Conservation (phyloP, 2,797 vertebrate species). For the Naso thynnoides region DNA sequence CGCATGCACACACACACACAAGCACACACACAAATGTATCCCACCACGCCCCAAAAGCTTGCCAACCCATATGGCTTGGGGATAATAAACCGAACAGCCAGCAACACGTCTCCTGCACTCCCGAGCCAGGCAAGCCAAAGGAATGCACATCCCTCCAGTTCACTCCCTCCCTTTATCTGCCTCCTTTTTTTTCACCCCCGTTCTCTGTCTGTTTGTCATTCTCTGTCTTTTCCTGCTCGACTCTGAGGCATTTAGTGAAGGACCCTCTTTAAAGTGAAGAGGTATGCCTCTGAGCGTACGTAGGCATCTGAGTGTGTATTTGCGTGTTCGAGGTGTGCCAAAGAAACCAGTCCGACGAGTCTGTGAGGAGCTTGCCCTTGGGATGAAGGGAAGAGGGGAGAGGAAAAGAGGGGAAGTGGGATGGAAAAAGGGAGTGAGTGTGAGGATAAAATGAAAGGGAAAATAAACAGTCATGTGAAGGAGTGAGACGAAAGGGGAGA, state of each 20-base stretch:
- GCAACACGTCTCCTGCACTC: slow-evolving; percentile 78
- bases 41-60: slow-evolving; percentile 75
- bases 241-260: slow-evolving; percentile 56
- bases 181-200: slow-evolving; percentile 36
- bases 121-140: slow-evolving; percentile 72
- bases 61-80: slow-evolving; percentile 81
- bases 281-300: slow-evolving; percentile 51
- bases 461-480: slow-evolving; percentile 65
- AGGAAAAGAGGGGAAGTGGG: slow-evolving; percentile 58
- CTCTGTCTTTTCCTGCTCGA: slow-evolving; percentile 56
- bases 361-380: slow-evolving; percentile 74
- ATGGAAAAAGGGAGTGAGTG: slow-evolving; percentile 69
- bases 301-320: slow-evolving; percentile 66
- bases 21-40: slow-evolving; percentile 49
- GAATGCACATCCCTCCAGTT: slow-evolving; percentile 74
- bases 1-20: slow-evolving; percentile 36
- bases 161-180: slow-evolving; percentile 70
- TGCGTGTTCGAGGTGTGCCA: slow-evolving; percentile 67
- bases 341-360: slow-evolving; percentile 82
- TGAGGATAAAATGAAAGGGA: slow-evolving; percentile 69
- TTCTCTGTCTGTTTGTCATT: slow-evolving; percentile 67
- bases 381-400: slow-evolving; percentile 67
- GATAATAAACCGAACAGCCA: slow-evolving; percentile 82
- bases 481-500: slow-evolving; percentile 34
- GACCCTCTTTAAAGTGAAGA: slow-evolving; percentile 59